phyloP scores from a whole-genome alignment of 2,113 vertebrate genomes.

The Chamaetylas fuelleborni region DNA sequence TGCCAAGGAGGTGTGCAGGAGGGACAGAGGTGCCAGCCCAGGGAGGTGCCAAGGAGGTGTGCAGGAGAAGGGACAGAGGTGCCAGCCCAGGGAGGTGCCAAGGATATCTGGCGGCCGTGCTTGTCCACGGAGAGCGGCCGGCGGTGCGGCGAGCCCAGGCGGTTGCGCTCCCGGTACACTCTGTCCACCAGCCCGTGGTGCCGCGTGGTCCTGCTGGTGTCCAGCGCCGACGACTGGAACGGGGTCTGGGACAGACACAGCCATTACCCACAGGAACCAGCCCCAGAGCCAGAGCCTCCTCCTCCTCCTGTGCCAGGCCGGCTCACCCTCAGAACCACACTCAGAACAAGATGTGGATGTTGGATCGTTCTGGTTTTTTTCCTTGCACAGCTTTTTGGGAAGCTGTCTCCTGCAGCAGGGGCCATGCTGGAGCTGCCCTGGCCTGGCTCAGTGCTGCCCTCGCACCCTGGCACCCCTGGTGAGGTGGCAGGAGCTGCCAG shows the following conservation, averaged over 20 bases:
- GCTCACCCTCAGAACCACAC: background rate
- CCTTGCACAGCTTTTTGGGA: background rate
- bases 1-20: no score
- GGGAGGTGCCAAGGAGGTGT: no score
- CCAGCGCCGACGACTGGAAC: constrained; percentile 90
- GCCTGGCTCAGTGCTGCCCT: background rate
- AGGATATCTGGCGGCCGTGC: constrained; percentile 98
- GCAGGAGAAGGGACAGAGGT: no score
- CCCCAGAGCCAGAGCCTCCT: background rate
- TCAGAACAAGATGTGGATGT: rapidly evolving
- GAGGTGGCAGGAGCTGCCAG: background rate
- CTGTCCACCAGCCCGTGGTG: constrained; percentile 96
- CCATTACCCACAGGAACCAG: rapidly evolving
- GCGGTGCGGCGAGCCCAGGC: constrained; percentile 91
- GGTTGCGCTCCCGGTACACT: constrained; percentile 92
- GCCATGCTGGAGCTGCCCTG: background rate
- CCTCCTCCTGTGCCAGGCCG: background rate
- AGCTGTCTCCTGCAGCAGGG: background rate
- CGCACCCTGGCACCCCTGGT: background rate
- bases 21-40: no score
- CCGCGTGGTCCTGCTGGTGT: constrained; percentile 94
- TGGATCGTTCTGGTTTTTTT: rapidly evolving
- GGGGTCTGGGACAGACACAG: constrained; percentile 71
- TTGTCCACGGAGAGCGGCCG: constrained; percentile 94
- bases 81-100: background rate